phyloP scores from a whole-genome alignment of 1,140 invertebrate species.

The Protaetia brevitarsis region DNA sequence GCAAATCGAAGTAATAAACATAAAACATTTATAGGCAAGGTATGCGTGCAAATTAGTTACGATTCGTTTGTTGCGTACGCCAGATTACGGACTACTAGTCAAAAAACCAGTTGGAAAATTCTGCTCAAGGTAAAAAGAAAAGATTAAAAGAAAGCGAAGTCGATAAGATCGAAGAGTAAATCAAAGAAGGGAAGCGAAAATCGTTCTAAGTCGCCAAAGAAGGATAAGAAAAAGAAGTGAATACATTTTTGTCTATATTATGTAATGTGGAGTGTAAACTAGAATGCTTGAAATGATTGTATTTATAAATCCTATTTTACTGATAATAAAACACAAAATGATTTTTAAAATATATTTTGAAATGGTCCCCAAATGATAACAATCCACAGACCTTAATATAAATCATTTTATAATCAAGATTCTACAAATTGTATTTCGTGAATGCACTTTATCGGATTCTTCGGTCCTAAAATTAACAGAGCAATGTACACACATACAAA shows the following conservation, averaged over 20 bases:
- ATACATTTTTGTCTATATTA: constrained; percentile 18
- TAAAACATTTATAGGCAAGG: constrained; percentile 46
- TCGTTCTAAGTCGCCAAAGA: constrained; percentile 38
- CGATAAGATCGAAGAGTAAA: constrained; percentile 1
- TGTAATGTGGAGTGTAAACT: constrained; percentile 19
- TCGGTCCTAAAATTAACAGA: neutral
- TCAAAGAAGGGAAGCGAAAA: constrained; percentile 26
- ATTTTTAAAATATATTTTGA: constrained; percentile 27
- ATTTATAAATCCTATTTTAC: neutral
- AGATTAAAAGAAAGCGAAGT: constrained; percentile 32
- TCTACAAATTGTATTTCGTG: constrained; percentile 13
- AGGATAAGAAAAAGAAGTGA: constrained; percentile 27
- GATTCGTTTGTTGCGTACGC: constrained; percentile 51
- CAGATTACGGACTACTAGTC: constrained; percentile 38
- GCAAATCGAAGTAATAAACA: constrained; percentile 4
- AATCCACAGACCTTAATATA: constrained; percentile 31
- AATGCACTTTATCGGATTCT: constrained; percentile 14
- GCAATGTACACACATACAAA: constrained; percentile 18
- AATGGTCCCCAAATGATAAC: constrained; percentile 32
- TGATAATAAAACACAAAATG: neutral
- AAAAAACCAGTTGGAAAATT: constrained; percentile 29
- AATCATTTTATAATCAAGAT: constrained; percentile 17
- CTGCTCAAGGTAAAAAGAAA: constrained; percentile 31
- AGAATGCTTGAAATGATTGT: neutral
- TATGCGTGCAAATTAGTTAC: constrained; percentile 52